These are phyloP conservation scores for Brachionus paranguensis DNA, from an alignment of 1,140 invertebrate species.

Conservation along the genomic window DNA sequence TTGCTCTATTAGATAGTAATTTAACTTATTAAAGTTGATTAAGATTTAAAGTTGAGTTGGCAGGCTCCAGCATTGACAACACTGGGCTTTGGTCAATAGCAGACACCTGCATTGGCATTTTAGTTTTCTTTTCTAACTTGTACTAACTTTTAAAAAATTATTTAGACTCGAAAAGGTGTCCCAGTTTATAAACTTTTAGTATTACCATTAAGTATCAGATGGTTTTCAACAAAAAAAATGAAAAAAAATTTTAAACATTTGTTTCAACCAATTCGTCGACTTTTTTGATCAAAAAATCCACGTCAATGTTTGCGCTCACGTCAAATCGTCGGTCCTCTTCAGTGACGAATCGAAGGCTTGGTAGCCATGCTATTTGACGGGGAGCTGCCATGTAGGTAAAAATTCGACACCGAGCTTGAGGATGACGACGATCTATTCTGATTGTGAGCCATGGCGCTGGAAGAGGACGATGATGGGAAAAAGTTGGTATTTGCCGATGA, in stretches of 20 bases:
- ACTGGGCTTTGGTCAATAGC: too few relatives aligned
- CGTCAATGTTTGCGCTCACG: neutral
- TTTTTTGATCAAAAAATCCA: constrained; percentile 17
- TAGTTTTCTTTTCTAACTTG: too few relatives aligned
- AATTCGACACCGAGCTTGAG: constrained; percentile 2
- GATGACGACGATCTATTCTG: neutral
- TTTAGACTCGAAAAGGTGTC: too few relatives aligned
- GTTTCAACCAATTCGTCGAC: constrained; percentile 12
- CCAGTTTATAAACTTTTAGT: too few relatives aligned
- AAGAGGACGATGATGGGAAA: neutral
- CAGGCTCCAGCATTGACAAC: too few relatives aligned
- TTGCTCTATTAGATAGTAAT: too few relatives aligned
- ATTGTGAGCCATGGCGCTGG: neutral
- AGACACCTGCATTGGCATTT: too few relatives aligned
- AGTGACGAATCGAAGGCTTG: neutral
- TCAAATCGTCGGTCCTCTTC: neutral
- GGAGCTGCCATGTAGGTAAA: neutral
- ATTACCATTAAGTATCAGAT: neutral
- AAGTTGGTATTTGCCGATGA: neutral
- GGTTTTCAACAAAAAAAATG: neutral
- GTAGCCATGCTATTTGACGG: neutral
- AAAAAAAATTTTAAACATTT: neutral
- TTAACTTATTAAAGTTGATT: too few relatives aligned
- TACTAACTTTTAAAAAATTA: too few relatives aligned
- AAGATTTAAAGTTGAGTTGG: too few relatives aligned